Conservation (phyloP, 2,797 vertebrate species). For the Tenualosa ilisha region DNA sequence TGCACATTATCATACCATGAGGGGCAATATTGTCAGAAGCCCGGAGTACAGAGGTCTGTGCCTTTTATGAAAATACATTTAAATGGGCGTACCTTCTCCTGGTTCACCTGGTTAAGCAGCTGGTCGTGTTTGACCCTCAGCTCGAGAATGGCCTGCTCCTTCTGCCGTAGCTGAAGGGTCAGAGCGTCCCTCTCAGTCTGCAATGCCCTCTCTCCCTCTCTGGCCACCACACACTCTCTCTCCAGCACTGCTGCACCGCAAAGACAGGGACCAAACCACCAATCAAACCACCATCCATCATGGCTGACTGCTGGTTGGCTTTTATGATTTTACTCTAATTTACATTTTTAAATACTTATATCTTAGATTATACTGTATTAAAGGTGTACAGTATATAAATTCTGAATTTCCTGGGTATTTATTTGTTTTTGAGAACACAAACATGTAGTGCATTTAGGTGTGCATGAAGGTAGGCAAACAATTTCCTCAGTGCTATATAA, state of each 20-base stretch:
- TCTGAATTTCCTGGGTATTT: too few species aligned
- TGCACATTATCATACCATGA: background rate
- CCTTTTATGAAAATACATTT: conserved; percentile 45
- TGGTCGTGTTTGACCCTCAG: conserved; percentile 61
- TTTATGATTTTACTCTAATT: background rate
- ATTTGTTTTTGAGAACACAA: conserved; percentile 17
- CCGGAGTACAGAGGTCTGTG: conserved; percentile 27
- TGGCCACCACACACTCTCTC: conserved; percentile 65
- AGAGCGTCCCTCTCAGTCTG: conserved; percentile 65
- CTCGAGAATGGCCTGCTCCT: conserved; percentile 66
- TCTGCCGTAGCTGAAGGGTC: conserved; percentile 57
- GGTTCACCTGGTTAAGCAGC: conserved; percentile 55
- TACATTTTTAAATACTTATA: background rate
- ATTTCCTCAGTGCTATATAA: background rate
- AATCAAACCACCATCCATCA: background rate
- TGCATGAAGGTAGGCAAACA: background rate
- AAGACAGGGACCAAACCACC: background rate
- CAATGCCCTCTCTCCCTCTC: conserved; percentile 63
- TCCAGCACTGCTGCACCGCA: conserved; percentile 63
- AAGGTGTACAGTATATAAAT: too few species aligned
- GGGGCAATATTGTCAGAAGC: background rate
- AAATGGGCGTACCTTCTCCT: conserved; percentile 61
- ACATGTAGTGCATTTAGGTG: conserved; percentile 3
- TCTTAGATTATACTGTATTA: background rate
- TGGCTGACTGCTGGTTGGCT: too few species aligned